Evolutionary conservation across 2,797 vertebrate species (phyloP).

Genomic region (Botia kubotai): DNA sequence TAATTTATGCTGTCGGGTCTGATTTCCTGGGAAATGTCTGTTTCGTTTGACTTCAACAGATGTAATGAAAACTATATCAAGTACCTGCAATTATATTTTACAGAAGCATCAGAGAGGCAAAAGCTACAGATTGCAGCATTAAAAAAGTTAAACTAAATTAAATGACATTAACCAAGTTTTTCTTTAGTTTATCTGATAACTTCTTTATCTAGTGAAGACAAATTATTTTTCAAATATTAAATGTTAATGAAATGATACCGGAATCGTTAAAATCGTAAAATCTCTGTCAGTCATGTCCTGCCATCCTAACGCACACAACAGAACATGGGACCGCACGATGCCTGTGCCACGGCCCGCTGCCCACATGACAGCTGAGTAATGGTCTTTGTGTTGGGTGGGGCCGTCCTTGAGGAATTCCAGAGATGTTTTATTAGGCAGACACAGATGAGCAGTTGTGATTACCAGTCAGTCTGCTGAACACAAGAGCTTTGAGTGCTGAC

Average conservation of each 20-base stretch:
- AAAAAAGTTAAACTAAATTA: no score
- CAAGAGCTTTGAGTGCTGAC: conserved; percentile 58
- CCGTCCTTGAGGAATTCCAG: conserved; percentile 58
- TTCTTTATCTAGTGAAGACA: no score
- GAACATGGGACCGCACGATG: not conserved
- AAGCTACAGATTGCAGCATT: no score
- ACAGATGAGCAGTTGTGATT: conserved; percentile 66
- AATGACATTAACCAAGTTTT: no score
- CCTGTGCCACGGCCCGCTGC: conserved; percentile 32
- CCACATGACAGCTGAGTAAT: conserved; percentile 61
- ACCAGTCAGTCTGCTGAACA: conserved; percentile 57
- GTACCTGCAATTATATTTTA: no score
- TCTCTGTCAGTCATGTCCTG: not conserved
- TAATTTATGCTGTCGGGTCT: no score
- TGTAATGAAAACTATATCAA: no score
- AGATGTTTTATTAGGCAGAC: conserved; percentile 66
- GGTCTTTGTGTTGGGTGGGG: conserved; percentile 8
- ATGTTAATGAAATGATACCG: not conserved
- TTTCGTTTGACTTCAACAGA: no score
- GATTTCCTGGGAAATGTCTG: no score
- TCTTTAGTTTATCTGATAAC: no score
- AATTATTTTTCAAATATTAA: not conserved
- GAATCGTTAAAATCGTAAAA: not conserved
- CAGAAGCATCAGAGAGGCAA: no score
- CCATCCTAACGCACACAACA: not conserved